A percentile compares a stretch with the other conserved stretches of the same genome.
phyloP scores from a whole-genome alignment of 2,888 invertebrate genomes.

The Dromius quadrimaculatus region DNA sequence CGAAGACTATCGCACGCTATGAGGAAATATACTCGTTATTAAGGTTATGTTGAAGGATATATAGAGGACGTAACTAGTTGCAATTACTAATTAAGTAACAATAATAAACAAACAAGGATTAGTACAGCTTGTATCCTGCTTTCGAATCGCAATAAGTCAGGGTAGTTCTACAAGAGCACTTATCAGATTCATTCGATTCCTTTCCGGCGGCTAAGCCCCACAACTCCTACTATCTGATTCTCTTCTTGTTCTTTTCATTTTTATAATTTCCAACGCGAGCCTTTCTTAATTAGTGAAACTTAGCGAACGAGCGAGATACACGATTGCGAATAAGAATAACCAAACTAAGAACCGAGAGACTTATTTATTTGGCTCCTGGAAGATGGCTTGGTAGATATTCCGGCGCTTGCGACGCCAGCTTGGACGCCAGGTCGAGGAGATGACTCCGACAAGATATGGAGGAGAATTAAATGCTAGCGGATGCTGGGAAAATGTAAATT shows the following conservation, averaged over 20 bases:
- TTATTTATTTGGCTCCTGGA: slow-evolving; percentile 24
- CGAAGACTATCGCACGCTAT: slow-evolving; percentile 5
- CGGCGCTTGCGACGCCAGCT: slow-evolving; percentile 22
- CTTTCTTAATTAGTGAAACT: slow-evolving; percentile 62
- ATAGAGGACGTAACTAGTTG: neutral
- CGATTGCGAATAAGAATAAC: slow-evolving; percentile 53
- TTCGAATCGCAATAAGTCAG: slow-evolving; percentile 2
- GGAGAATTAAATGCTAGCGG: slow-evolving; percentile 3
- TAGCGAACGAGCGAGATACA: slow-evolving; percentile 55
- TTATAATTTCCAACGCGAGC: slow-evolving; percentile 58
- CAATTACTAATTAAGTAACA: neutral
- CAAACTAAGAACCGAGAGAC: neutral
- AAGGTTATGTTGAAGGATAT: too few relatives aligned
- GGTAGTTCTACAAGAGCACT: neutral
- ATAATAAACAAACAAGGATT: neutral
- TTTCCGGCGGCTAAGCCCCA: slow-evolving; percentile 13
- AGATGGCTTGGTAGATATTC: slow-evolving; percentile 30
- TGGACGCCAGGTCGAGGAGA: neutral
- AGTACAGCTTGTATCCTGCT: neutral
- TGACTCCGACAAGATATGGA: neutral
- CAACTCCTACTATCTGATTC: slow-evolving; percentile 29
- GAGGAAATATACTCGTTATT: neutral
- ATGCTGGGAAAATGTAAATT: too few relatives aligned
- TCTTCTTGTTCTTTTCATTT: slow-evolving; percentile 34
- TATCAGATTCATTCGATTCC: slow-evolving; percentile 33